Conservation (phyloP, 2,113 vertebrate species). For the Platysternon megacephalum region DNA sequence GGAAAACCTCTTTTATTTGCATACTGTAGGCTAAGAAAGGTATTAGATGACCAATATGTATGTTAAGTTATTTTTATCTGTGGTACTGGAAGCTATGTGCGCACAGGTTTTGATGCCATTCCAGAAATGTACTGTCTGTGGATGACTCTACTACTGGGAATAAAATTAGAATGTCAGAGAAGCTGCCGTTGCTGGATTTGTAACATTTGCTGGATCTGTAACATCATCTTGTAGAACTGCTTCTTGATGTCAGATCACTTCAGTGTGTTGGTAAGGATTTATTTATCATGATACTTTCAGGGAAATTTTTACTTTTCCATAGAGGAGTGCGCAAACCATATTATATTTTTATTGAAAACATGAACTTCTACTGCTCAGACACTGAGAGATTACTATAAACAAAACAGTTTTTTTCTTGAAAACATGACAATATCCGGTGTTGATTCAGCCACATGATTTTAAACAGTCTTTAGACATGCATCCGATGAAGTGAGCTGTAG, state of each 20-base stretch:
- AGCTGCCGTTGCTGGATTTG: constrained; percentile 48
- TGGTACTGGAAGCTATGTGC: neutral
- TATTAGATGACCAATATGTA: neutral
- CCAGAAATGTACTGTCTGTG: neutral
- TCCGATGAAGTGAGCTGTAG: no score
- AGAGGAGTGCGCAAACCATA: constrained; percentile 27
- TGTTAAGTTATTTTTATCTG: neutral
- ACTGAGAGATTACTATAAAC: neutral
- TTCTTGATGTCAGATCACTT: constrained; percentile 40
- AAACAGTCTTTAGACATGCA: neutral
- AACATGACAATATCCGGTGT: no score
- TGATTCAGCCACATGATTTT: neutral
- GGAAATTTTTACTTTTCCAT: constrained; percentile 50
- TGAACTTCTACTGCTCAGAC: neutral
- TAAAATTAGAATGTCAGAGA: neutral
- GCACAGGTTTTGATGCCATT: neutral
- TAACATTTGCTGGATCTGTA: constrained; percentile 41
- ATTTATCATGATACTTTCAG: constrained; percentile 44
- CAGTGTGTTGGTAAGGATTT: constrained; percentile 43
- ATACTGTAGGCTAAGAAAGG: neutral
- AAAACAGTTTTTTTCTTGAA: no score
- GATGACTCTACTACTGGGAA: neutral
- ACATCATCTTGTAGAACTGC: constrained; percentile 22
- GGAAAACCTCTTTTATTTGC: neutral
- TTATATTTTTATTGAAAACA: constrained; percentile 32